A percentile compares a stretch with the other conserved stretches of the same genome.
Conservation (phyloP, 2,888 invertebrate genomes). For the Andrena hattorfiana region DNA sequence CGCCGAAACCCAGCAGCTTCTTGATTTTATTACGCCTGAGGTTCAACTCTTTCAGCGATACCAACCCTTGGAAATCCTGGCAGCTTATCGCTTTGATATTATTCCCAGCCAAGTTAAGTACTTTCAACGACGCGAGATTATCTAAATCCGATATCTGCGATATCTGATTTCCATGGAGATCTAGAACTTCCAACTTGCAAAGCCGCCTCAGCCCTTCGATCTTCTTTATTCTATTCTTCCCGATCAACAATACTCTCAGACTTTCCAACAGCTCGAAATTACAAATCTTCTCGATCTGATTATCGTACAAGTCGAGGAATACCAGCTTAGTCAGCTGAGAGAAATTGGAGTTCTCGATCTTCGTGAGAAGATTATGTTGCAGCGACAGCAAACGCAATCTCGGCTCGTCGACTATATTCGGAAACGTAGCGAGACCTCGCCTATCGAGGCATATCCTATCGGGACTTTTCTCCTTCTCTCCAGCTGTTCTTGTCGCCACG, state of each 20-base stretch:
- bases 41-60: conserved; percentile 94
- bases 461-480: conserved; percentile 93
- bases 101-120: conserved; percentile 97
- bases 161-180: conserved; percentile 97
- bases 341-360: conserved; percentile 88
- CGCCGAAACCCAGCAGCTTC: conserved; percentile 92
- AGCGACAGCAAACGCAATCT: conserved; percentile 93
- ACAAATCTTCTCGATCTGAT: conserved; percentile 95
- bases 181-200: conserved; percentile 94
- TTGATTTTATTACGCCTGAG: conserved; percentile 94
- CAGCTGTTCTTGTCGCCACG: conserved; percentile 89
- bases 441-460: conserved; percentile 96
- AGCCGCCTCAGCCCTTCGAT: conserved; percentile 92
- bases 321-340: conserved; percentile 90
- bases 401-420: conserved; percentile 92
- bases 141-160: conserved; percentile 90
- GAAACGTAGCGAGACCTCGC: conserved; percentile 93
- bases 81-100: conserved; percentile 92
- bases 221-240: conserved; percentile 94
- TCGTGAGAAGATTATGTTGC: conserved; percentile 95
- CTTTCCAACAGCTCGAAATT: conserved; percentile 92
- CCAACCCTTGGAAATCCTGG: conserved; percentile 92
- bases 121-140: conserved; percentile 91
- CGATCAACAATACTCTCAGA: conserved; percentile 94
- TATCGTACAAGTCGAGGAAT: conserved; percentile 97